Conservation (phyloP, 2,797 vertebrate species). For the Crocidura indochinensis region DNA sequence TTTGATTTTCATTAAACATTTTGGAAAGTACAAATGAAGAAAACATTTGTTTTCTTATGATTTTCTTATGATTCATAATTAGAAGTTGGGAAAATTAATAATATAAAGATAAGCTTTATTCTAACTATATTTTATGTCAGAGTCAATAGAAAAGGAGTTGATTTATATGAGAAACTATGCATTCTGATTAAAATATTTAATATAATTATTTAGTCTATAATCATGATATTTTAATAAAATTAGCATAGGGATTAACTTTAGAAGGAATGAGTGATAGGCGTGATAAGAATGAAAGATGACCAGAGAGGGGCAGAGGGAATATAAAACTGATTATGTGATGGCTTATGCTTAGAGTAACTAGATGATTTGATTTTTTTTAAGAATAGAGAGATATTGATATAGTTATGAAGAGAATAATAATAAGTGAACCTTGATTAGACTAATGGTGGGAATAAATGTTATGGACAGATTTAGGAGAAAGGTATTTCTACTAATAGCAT, state of each 20-base stretch:
- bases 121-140: neutral
- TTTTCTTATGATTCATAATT: conserved; percentile 15
- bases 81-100: neutral
- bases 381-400: neutral
- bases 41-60: too few species aligned
- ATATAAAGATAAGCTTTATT: neutral
- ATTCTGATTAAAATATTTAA: neutral
- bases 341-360: neutral
- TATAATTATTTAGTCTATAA: too few species aligned
- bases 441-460: neutral
- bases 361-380: conserved; percentile 28
- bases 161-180: neutral
- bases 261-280: neutral
- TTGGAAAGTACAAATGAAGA: neutral
- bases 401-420: neutral
- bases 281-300: neutral
- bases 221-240: neutral
- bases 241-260: neutral
- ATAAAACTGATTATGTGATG: too few species aligned
- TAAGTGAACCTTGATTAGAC: neutral
- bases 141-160: neutral
- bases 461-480: neutral
- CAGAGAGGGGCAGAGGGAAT: rapidly evolving
- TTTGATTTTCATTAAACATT: neutral
- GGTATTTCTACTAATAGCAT: neutral